phyloP scores from a whole-genome alignment of 1,140 invertebrate species.

The Metaphire vulgaris region DNA sequence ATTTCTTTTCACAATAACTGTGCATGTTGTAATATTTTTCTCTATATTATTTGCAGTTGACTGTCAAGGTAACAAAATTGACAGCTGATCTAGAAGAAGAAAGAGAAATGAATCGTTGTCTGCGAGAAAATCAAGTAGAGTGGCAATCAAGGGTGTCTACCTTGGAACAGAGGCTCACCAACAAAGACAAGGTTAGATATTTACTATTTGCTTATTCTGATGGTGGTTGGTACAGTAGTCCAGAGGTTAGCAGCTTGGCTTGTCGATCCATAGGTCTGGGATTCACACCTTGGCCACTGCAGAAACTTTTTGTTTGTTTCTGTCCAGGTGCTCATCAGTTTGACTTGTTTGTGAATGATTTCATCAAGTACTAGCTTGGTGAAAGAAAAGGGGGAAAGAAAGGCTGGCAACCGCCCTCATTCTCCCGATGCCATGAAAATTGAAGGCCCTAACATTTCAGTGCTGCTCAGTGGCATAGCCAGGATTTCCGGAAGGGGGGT shows the following conservation, averaged over 20 bases:
- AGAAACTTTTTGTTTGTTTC: too few species aligned
- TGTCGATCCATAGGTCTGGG: neutral
- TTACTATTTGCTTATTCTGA: constrained; percentile 9
- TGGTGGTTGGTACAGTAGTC: neutral
- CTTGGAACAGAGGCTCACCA: constrained; percentile 59
- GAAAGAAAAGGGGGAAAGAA: too few species aligned
- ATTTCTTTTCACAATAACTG: too few species aligned
- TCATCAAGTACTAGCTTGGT: too few species aligned
- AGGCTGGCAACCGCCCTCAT: too few species aligned
- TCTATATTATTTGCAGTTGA: constrained; percentile 24
- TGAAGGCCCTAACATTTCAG: too few species aligned
- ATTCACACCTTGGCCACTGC: constrained; percentile 4
- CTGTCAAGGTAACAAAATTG: constrained; percentile 38
- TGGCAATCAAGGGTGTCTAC: constrained; percentile 66
- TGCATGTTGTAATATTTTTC: constrained; percentile 3
- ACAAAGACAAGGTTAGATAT: constrained; percentile 57
- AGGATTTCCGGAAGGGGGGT: too few species aligned
- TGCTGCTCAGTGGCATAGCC: too few species aligned
- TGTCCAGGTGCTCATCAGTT: too few species aligned
- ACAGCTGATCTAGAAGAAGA: constrained; percentile 70
- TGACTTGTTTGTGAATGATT: too few species aligned
- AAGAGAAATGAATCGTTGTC: constrained; percentile 65
- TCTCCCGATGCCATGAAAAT: too few species aligned
- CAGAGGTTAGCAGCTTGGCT: neutral
- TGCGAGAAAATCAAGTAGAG: constrained; percentile 68